A percentile compares a stretch with the other conserved stretches of the same genome.
Evolutionary conservation across 2,113 vertebrate species (phyloP).

Genomic region (Atractosteus spatula): DNA sequence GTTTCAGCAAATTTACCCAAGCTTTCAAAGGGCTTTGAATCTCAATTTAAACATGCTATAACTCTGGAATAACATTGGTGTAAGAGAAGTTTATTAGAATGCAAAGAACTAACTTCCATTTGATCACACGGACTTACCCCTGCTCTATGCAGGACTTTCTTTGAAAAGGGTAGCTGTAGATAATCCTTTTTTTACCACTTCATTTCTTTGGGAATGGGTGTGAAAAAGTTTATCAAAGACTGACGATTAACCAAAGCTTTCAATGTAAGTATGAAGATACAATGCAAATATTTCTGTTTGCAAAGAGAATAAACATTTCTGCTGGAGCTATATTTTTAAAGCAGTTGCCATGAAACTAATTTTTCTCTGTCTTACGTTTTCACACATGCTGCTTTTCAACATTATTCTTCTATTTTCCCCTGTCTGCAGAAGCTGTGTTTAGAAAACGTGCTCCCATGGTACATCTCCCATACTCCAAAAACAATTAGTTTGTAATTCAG

Average conservation of each 20-base stretch:
- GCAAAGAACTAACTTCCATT: conserved; percentile 4
- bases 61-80: background rate
- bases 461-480: too few relatives aligned
- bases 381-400: too few relatives aligned
- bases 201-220: background rate
- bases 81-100: background rate
- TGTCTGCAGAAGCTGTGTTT: too few relatives aligned
- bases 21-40: conserved; percentile 12
- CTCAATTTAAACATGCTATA: background rate
- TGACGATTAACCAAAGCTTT: conserved; percentile 24
- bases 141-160: background rate
- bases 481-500: too few relatives aligned
- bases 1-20: conserved; percentile 3
- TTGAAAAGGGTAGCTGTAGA: conserved; percentile 8
- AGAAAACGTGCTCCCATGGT: too few relatives aligned
- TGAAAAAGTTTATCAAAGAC: conserved; percentile 4
- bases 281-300: background rate
- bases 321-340: too few relatives aligned
- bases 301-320: background rate
- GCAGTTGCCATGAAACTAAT: too few relatives aligned
- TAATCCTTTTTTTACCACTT: conserved; percentile 14
- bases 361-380: too few relatives aligned
- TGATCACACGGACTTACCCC: conserved; percentile 11
- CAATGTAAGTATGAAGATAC: background rate
- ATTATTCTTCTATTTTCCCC: too few relatives aligned